These are phyloP conservation scores for Garra rufa DNA, from an alignment of 2,113 vertebrate species.

Conservation along the genomic window DNA sequence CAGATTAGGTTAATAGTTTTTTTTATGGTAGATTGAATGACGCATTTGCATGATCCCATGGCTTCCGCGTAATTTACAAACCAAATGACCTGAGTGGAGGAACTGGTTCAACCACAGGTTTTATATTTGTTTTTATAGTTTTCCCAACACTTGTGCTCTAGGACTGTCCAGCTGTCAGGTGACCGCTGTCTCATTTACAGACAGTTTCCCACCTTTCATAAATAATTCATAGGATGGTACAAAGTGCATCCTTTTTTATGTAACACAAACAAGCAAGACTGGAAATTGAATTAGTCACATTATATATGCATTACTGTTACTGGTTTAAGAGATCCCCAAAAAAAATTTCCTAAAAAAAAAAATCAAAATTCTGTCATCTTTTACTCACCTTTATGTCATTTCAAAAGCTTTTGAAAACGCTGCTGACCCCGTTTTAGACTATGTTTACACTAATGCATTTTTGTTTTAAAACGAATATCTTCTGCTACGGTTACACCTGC, in stretches of 20 bases:
- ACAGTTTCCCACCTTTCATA: background rate
- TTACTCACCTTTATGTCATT: background rate
- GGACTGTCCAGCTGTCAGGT: slow-evolving; percentile 2
- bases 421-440: too few relatives aligned
- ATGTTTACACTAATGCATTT: too few relatives aligned
- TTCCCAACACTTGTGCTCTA: background rate
- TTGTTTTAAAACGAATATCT: too few relatives aligned
- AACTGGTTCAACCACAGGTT: background rate
- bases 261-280: background rate
- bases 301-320: background rate
- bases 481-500: too few relatives aligned
- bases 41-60: background rate
- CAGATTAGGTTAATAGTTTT: background rate
- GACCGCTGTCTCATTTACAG: background rate
- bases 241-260: background rate
- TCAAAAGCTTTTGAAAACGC: too few relatives aligned
- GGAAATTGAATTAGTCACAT: background rate
- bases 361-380: background rate
- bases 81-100: background rate
- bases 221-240: background rate
- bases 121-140: background rate
- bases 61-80: slow-evolving; percentile 27
- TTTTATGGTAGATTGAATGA: background rate
- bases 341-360: too few relatives aligned
- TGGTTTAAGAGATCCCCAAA: too few relatives aligned